Base-by-base conservation (phyloP, 92 coral and sea anemone species). In the Epizoanthus fatuus region DNA sequence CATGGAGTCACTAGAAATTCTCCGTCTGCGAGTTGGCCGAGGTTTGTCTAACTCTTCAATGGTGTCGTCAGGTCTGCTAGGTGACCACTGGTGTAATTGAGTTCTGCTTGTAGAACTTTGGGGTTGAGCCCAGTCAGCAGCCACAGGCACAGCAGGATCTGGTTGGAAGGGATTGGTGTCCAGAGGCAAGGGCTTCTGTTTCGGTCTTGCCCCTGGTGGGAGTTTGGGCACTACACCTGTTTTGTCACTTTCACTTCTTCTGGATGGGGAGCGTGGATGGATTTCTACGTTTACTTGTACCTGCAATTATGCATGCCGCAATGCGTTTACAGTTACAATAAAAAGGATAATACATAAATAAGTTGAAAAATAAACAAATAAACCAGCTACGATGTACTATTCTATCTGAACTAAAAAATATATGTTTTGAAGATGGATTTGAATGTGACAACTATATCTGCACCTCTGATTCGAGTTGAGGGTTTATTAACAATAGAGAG, bases 191-290 rank as follows among this genome's bases (percentile, higher is more conserved):
- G 60, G 71, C 13, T 69, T 87, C 78, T 72, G 77, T 53, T 92
- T 92, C 45, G 95, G 84, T 63, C 87, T 74, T 2, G 95, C 95
- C 32, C 95, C 95, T 22, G 81, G 86, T 7, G 88, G 69, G 47
- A 83, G 40, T 9, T 47, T 84, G 37, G 89, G 52, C 32, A 9
- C 62, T 47, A 72, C 20, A 25, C 53, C 53, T 52, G 20, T 72
- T 19, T 51, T 4, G n/a, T 72, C 77, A 19, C 22, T 14, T 12
- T 20, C 72, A 12, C 47, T 37, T 66, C 72, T 12, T 12, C 22
- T 14, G 57, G 57, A 15, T 72, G 78, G 60, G 1, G 37, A 49
- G 32, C 19, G 45, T 38, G 22, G 62, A 72, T 51, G 78, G 32
- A 72, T 15, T 9, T 51, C 78, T 42, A 72, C 78, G 47, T 7